phyloP scores from a whole-genome alignment of 2,797 vertebrate genomes.

The Morus bassanus region DNA sequence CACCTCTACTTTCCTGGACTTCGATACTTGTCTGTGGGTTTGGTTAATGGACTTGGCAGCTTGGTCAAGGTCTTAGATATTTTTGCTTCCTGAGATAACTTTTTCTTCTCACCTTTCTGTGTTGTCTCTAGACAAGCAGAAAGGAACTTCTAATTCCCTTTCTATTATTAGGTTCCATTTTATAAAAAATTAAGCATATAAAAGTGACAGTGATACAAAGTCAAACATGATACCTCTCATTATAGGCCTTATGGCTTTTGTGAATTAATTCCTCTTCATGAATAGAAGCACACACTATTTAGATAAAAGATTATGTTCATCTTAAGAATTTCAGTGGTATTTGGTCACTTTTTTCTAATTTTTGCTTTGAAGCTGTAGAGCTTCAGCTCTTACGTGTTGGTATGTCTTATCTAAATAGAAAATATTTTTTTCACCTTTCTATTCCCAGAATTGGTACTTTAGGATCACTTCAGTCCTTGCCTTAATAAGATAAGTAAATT shows the following conservation, averaged over 20 bases:
- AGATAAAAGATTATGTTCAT: not conserved
- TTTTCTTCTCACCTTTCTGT: not conserved
- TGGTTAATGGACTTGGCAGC: not conserved
- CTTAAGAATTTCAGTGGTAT: not conserved
- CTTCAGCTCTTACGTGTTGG: not conserved
- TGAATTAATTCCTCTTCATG: not conserved
- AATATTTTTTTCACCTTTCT: not conserved
- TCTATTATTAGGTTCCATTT: not conserved
- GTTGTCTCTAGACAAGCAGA: not conserved
- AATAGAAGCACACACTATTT: not conserved
- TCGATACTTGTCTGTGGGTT: not conserved
- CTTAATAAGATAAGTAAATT: not conserved
- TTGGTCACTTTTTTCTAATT: not conserved
- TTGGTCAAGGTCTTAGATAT: not conserved
- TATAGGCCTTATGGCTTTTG: not conserved
- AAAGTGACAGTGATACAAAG: not conserved
- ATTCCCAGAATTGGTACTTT: not conserved
- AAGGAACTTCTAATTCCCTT: not conserved
- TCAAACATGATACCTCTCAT: not conserved
- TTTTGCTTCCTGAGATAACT: not conserved
- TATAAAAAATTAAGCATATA: not conserved
- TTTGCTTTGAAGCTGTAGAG: not conserved
- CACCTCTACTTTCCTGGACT: not conserved
- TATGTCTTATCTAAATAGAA: not conserved
- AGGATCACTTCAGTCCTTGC: not conserved